Evolutionary conservation across 2,888 invertebrate genomes (phyloP).

Genomic region (Agrochola lychnidis): DNA sequence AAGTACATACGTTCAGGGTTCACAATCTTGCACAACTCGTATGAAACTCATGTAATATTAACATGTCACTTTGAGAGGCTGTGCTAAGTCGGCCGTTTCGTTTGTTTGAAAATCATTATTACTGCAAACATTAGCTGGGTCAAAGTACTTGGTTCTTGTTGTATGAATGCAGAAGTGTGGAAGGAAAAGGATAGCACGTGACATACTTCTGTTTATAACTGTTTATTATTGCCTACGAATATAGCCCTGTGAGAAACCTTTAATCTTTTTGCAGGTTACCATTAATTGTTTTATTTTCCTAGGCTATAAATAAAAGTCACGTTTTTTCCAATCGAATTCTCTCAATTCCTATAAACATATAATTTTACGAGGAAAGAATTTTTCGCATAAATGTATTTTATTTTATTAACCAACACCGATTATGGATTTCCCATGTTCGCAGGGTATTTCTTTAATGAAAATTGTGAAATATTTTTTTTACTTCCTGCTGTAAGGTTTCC

Average conservation of each 20-base stretch:
- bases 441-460: conserved; percentile 16
- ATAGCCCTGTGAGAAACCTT: not conserved
- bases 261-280: not conserved
- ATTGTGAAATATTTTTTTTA: conserved; percentile 20
- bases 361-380: too few species aligned
- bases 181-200: not conserved
- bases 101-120: conserved; percentile 62
- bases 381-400: too few species aligned
- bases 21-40: conserved; percentile 21
- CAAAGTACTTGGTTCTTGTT: conserved; percentile 18
- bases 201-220: not conserved
- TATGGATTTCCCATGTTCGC: conserved; percentile 35
- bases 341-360: not conserved
- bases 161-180: conserved; percentile 10
- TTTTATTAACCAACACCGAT: conserved; percentile 8
- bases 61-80: conserved; percentile 39
- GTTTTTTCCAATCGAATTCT: not conserved
- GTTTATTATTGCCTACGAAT: not conserved
- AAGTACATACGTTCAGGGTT: conserved; percentile 26
- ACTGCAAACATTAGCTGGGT: conserved; percentile 40
- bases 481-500: conserved; percentile 4
- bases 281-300: not conserved
- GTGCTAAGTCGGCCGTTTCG: conserved; percentile 34
- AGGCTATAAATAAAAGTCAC: not conserved
- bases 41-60: conserved; percentile 47